A percentile compares a stretch with the other conserved stretches of the same genome.
These are phyloP conservation scores for Amblyopsis rosae DNA, from an alignment of 2,113 vertebrate species.

Conservation along the genomic window DNA sequence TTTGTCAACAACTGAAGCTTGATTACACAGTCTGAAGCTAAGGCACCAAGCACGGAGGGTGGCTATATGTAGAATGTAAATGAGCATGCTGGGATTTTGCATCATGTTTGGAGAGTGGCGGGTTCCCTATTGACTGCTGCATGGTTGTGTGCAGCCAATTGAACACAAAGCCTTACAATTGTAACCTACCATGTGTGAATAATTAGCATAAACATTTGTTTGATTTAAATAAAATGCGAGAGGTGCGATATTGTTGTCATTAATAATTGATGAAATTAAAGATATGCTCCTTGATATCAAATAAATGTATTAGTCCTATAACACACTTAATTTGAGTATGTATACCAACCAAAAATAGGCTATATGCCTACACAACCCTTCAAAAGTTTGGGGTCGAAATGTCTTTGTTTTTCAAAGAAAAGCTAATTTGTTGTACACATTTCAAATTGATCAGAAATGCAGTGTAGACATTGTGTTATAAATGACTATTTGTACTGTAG, in stretches of 20 bases:
- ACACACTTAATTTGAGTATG: neutral
- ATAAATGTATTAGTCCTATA: neutral
- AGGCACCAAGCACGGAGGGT: neutral
- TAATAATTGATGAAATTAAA: neutral
- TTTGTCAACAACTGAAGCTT: neutral
- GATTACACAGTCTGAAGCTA: neutral
- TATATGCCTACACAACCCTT: too few species aligned
- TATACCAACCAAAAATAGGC: neutral
- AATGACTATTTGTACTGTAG: too few species aligned
- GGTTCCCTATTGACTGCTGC: conserved; percentile 8
- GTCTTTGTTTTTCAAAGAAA: too few species aligned
- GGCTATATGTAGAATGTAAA: conserved; percentile 2
- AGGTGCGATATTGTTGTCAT: neutral
- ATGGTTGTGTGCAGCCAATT: neutral
- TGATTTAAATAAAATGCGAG: neutral
- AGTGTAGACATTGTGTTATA: too few species aligned
- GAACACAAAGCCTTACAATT: too few species aligned
- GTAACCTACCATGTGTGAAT: too few species aligned
- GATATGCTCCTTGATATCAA: neutral
- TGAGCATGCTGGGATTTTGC: conserved; percentile 42
- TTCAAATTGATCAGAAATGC: too few species aligned
- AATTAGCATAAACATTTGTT: neutral
- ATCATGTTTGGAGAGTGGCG: conserved; percentile 38
- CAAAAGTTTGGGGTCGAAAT: too few species aligned
- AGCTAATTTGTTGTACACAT: too few species aligned